phyloP scores from a whole-genome alignment of 2,888 invertebrate genomes.

The Perithous albicinctus region DNA sequence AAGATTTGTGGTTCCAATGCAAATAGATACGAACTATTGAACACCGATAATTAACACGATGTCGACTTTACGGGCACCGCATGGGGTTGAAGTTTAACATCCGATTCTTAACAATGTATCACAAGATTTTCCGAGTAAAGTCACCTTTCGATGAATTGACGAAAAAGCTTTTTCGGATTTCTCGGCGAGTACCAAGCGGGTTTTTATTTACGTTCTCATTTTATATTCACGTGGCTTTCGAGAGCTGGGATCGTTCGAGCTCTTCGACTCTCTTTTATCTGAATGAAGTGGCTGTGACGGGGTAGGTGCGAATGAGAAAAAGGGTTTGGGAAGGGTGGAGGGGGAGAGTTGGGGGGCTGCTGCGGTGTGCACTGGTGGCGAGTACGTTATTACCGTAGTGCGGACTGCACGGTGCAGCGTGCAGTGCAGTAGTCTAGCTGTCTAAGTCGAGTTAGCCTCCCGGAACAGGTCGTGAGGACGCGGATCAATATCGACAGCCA shows the following conservation, averaged over 20 bases:
- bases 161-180: not conserved
- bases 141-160: not conserved
- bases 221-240: not conserved
- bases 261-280: conserved; percentile 33
- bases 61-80: too few species aligned
- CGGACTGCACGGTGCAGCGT: conserved; percentile 32
- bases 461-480: conserved; percentile 67
- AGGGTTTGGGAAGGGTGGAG: too few species aligned
- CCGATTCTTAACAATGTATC: too few species aligned
- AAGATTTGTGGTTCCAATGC: too few species aligned
- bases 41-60: too few species aligned
- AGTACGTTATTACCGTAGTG: conserved; percentile 17
- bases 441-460: conserved; percentile 63
- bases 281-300: conserved; percentile 42
- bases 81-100: too few species aligned
- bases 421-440: conserved; percentile 42
- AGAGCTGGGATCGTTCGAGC: not conserved
- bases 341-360: conserved; percentile 9
- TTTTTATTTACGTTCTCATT: conserved; percentile 13
- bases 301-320: conserved; percentile 24
- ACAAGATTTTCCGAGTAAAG: not conserved
- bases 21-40: too few species aligned
- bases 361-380: conserved; percentile 6
- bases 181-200: not conserved
- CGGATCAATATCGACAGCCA: conserved; percentile 73